Conservation (phyloP, 2,888 invertebrate genomes). For the Phaonia tiefii region DNA sequence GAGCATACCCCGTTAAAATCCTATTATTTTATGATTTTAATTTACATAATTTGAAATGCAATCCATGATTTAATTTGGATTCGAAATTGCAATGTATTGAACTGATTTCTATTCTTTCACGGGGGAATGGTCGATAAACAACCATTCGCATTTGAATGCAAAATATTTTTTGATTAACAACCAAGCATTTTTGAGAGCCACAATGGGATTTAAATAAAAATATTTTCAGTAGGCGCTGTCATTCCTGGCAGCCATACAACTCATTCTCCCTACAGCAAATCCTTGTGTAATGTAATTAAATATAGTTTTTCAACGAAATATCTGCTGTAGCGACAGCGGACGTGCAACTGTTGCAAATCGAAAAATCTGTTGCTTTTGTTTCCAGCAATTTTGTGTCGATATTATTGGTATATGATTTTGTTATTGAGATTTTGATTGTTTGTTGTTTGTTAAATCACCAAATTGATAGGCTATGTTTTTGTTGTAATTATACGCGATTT, state of each 20-base stretch:
- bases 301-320: no score
- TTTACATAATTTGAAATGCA: no score
- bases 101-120: neutral
- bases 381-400: constrained; percentile 26
- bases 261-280: no score
- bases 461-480: constrained; percentile 29
- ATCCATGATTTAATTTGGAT: constrained; percentile 17
- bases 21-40: no score
- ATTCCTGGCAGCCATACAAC: no score
- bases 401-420: constrained; percentile 30
- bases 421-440: neutral
- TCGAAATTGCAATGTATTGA: constrained; percentile 8
- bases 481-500: constrained; percentile 48
- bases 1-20: no score
- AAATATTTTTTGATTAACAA: constrained; percentile 62
- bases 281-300: no score
- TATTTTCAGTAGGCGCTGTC: no score
- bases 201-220: neutral
- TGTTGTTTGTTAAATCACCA: constrained; percentile 5
- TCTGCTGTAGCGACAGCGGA: no score
- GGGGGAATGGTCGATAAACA: neutral
- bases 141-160: constrained; percentile 6
- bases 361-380: constrained; percentile 36
- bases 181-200: constrained; percentile 41
- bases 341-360: constrained; percentile 30